These are phyloP conservation scores for Larimichthys crocea DNA, from an alignment of 2,113 vertebrate genomes.

Conservation along the genomic window DNA sequence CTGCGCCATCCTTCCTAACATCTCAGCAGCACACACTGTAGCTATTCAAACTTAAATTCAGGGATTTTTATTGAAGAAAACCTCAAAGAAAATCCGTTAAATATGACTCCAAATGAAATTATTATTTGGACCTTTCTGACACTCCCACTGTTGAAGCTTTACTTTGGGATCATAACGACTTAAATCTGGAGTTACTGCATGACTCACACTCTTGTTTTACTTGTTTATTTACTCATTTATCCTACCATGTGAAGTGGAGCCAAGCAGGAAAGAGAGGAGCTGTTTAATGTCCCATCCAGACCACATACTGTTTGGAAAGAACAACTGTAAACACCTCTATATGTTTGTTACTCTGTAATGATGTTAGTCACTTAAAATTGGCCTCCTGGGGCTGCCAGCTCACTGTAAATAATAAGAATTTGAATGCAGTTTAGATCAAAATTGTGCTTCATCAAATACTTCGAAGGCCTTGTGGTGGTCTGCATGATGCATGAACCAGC, in stretches of 20 bases:
- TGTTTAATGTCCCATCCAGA: slow-evolving; percentile 52
- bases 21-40: background rate
- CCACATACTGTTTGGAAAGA: slow-evolving; percentile 39
- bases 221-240: slow-evolving; percentile 48
- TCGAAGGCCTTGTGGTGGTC: background rate
- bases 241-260: slow-evolving; percentile 29
- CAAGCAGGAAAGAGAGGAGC: slow-evolving; percentile 12
- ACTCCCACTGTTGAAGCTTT: background rate
- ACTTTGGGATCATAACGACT: slow-evolving; percentile 21
- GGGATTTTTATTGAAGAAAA: background rate
- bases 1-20: background rate
- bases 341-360: background rate
- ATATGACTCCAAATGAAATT: slow-evolving; percentile 3
- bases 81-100: background rate
- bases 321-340: slow-evolving; percentile 17
- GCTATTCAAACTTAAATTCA: background rate
- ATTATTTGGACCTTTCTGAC: background rate
- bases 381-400: background rate
- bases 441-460: background rate
- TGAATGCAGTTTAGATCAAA: slow-evolving; percentile 1
- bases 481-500: background rate
- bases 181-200: slow-evolving; percentile 13
- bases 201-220: slow-evolving; percentile 37
- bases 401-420: background rate
- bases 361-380: background rate